phyloP scores from a whole-genome alignment of 2,888 invertebrate genomes.

The Pteria penguin region DNA sequence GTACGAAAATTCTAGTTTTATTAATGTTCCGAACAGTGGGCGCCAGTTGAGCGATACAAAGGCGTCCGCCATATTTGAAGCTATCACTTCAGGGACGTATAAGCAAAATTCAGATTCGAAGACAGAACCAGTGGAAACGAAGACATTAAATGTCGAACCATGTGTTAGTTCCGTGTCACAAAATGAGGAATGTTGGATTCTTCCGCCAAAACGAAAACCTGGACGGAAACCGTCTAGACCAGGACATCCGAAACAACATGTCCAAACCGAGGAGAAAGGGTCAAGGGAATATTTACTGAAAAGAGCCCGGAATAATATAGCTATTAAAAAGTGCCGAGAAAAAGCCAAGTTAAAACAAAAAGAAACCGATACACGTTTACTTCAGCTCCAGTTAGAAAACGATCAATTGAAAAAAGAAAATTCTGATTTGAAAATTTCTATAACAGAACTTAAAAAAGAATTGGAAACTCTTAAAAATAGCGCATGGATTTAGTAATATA shows the following conservation, averaged over 20 bases:
- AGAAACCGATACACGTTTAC: conserved; percentile 96
- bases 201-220: background rate
- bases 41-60: background rate
- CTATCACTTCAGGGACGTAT: too few species aligned
- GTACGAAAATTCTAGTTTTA: background rate
- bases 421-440: conserved; percentile 90
- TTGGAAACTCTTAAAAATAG: background rate
- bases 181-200: background rate
- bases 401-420: conserved; percentile 93
- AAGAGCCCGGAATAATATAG: conserved; percentile 96
- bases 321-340: conserved; percentile 96
- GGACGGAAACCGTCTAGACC: conserved; percentile 5
- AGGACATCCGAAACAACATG: background rate
- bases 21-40: background rate
- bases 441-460: conserved; percentile 87
- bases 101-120: background rate
- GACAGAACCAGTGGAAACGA: background rate
- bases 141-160: background rate
- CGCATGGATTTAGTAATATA: too few species aligned
- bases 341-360: conserved; percentile 96
- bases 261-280: conserved; percentile 56
- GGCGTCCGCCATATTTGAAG: background rate
- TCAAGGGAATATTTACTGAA: conserved; percentile 95
- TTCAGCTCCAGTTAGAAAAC: conserved; percentile 93
- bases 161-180: background rate